Evolutionary conservation across 2,888 invertebrate genomes (phyloP).

Genomic region (Mesorhabditis belari): DNA sequence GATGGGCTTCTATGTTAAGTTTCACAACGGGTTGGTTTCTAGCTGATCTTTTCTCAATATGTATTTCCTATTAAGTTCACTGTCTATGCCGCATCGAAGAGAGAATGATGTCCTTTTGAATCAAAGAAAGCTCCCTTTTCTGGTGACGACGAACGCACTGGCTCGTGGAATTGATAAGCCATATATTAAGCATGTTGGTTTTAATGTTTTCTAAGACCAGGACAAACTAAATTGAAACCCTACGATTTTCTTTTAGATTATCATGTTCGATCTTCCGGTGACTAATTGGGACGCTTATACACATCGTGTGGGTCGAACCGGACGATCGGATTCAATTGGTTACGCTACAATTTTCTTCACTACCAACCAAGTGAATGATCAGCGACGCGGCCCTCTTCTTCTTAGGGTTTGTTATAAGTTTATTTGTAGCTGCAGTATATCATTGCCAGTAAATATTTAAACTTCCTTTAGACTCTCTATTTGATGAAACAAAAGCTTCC

Average conservation of each 20-base stretch:
- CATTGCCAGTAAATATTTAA: neutral
- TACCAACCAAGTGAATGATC: neutral
- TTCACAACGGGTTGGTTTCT: neutral
- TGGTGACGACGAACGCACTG: neutral
- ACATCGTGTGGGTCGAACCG: neutral
- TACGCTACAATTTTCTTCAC: neutral
- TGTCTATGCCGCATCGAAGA: neutral
- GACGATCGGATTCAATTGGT: neutral
- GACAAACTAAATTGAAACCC: neutral
- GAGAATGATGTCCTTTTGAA: neutral
- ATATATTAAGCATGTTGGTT: neutral
- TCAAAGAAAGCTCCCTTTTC: neutral
- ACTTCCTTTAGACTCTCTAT: neutral
- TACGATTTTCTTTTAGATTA: neutral
- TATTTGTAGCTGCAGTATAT: neutral
- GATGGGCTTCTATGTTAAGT: neutral
- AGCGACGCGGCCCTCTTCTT: neutral
- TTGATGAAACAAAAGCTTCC: neutral
- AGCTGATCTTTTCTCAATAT: neutral
- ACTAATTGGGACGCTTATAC: neutral
- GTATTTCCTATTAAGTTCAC: neutral
- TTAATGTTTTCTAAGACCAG: too few relatives aligned
- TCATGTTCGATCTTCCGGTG: neutral
- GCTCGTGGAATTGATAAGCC: neutral
- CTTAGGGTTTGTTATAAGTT: neutral